phyloP scores from a whole-genome alignment of 35 echinoderm and acorn worm genomes.

The Holothuria glaberrima region DNA sequence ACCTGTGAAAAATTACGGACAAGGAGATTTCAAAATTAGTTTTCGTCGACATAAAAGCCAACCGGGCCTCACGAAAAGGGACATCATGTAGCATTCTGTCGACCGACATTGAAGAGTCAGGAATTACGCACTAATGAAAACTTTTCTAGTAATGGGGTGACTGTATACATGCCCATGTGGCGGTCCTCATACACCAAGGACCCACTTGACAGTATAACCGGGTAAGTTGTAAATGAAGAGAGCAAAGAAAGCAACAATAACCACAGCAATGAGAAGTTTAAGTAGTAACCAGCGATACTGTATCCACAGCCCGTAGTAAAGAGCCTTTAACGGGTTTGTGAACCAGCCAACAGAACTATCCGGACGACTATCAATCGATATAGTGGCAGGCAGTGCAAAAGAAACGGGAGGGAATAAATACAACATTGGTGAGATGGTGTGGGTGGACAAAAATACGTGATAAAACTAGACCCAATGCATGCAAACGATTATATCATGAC shows the following conservation, averaged over 20 bases:
- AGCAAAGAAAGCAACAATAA: conserved; percentile 74
- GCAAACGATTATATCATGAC: too few species aligned
- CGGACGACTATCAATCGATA: conserved; percentile 66
- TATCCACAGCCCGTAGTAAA: conserved; percentile 76
- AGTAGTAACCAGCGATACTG: conserved; percentile 83
- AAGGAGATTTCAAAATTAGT: too few species aligned
- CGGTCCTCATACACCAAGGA: conserved; percentile 67
- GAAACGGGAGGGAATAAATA: neutral
- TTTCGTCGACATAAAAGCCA: too few species aligned
- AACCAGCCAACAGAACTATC: conserved; percentile 82
- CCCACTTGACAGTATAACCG: conserved; percentile 80
- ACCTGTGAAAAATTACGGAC: too few species aligned
- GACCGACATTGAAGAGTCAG: too few species aligned
- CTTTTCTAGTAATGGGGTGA: too few species aligned
- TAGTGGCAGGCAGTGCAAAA: conserved; percentile 21
- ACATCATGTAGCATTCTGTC: too few species aligned
- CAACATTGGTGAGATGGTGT: too few species aligned
- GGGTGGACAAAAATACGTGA: neutral
- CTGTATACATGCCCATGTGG: too few species aligned
- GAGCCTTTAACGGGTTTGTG: conserved; percentile 76
- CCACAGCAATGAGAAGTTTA: conserved; percentile 66
- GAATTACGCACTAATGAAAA: too few species aligned
- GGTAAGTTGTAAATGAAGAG: conserved; percentile 86
- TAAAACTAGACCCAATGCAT: neutral
- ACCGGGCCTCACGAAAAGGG: too few species aligned